Percentiles rank a stretch among this genome's conserved stretches.
Conservation (phyloP, 2,888 invertebrate genomes). For the Geotrupes spiniger region DNA sequence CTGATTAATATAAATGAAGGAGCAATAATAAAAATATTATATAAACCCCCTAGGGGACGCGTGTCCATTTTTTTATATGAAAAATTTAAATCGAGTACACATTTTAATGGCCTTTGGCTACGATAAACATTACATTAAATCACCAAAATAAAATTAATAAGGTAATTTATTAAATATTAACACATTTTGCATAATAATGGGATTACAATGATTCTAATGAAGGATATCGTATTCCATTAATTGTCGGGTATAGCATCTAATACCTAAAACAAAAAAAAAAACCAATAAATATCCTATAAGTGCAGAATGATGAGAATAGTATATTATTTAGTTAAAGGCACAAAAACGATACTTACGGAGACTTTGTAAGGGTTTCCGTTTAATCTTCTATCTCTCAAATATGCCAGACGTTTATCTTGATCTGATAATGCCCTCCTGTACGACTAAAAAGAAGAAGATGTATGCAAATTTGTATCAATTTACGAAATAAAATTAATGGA, state of each 20-base stretch:
- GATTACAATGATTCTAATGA: no score
- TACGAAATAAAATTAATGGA: background rate
- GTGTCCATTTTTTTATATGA: no score
- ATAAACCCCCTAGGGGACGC: no score
- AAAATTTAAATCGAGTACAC: no score
- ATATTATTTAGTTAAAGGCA: constrained; percentile 1
- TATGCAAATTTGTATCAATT: background rate
- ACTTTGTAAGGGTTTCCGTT: constrained; percentile 58
- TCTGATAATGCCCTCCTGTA: constrained; percentile 56
- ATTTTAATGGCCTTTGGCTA: no score
- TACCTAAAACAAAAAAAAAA: constrained; percentile 54
- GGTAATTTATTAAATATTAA: no score
- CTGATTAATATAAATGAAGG: no score
- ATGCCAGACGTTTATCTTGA: constrained; percentile 55
- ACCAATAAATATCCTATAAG: constrained; percentile 20
- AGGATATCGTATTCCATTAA: constrained; percentile 25
- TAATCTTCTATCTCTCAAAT: constrained; percentile 61
- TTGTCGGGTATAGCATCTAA: constrained; percentile 59
- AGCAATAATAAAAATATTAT: no score
- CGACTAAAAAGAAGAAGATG: constrained; percentile 21
- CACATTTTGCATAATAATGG: no score
- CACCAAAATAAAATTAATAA: no score
- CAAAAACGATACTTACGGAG: constrained; percentile 38
- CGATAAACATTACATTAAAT: no score
- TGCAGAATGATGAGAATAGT: no score